Percentiles rank a stretch among this genome's conserved stretches.
Evolutionary conservation across 2,797 vertebrate genomes (phyloP).

Genomic region (Oryzias sinensis): DNA sequence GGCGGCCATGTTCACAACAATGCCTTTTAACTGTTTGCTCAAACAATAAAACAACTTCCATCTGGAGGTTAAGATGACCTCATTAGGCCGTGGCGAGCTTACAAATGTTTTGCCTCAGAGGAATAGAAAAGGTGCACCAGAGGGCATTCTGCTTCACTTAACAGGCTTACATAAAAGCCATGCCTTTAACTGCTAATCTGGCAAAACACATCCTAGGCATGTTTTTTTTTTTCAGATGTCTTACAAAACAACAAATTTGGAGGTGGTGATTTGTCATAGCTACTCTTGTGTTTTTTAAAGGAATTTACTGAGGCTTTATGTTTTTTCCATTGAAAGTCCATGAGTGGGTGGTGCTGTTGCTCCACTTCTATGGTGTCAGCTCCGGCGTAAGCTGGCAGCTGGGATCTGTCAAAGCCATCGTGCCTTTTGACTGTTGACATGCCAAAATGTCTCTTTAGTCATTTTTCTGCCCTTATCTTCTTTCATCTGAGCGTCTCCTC

Average conservation of each 20-base stretch:
- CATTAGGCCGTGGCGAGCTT: background rate
- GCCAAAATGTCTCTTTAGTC: conserved; percentile 28
- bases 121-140: conserved; percentile 26
- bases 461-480: conserved; percentile 27
- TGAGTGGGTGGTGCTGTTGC: conserved; percentile 31
- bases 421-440: conserved; percentile 31
- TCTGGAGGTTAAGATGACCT: too few species aligned
- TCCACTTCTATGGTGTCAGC: conserved; percentile 18
- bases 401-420: conserved; percentile 20
- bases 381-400: conserved; percentile 32
- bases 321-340: conserved; percentile 10
- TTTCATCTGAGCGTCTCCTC: conserved; percentile 7
- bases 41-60: too few species aligned
- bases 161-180: conserved; percentile 55
- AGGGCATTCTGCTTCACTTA: conserved; percentile 36
- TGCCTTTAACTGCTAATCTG: conserved; percentile 50
- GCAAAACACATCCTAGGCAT: conserved; percentile 29
- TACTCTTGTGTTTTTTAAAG: conserved; percentile 23
- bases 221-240: conserved; percentile 8
- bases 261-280: conserved; percentile 55
- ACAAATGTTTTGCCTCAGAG: conserved; percentile 10
- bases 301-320: conserved; percentile 35
- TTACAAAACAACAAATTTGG: conserved; percentile 51
- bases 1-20: too few species aligned
- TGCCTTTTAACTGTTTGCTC: too few species aligned